phyloP scores from a whole-genome alignment of 2,888 invertebrate genomes.

The Mycogona germanica region DNA sequence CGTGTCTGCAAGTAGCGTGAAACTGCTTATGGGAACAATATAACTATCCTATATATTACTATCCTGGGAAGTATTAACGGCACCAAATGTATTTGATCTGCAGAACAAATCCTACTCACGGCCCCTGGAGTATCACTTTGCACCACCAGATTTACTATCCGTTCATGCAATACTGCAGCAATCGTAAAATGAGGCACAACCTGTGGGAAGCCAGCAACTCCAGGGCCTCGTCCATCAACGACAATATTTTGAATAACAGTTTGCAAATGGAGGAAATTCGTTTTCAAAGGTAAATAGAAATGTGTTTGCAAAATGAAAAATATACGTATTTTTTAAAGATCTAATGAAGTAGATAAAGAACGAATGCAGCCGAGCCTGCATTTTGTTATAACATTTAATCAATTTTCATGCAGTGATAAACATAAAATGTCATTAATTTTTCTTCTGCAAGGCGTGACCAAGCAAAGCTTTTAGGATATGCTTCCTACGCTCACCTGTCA shows the following conservation, averaged over 20 bases:
- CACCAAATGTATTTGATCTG: conserved; percentile 8
- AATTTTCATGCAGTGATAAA: no score
- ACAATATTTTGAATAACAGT: conserved; percentile 47
- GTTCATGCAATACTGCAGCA: conserved; percentile 75
- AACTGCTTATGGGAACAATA: no score
- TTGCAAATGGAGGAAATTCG: conserved; percentile 66
- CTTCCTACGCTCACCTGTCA: conserved; percentile 68
- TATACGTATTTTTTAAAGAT: neutral
- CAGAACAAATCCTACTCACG: conserved; percentile 43
- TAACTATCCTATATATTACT: neutral
- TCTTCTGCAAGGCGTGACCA: conserved; percentile 44
- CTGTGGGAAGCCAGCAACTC: conserved; percentile 67
- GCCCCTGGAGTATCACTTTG: conserved; percentile 76
- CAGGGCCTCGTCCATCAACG: conserved; percentile 52
- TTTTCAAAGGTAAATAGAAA: conserved; percentile 37
- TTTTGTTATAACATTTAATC: no score
- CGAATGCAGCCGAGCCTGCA: no score
- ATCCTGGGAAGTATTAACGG: neutral
- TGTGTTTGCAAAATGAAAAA: neutral
- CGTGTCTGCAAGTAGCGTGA: neutral
- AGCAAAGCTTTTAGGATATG: conserved; percentile 64
- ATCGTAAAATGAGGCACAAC: conserved; percentile 63
- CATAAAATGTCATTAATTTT: neutral
- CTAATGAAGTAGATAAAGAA: no score
- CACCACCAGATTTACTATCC: conserved; percentile 55